Evolutionary conservation across 1,140 invertebrate species (phyloP), one percentile per base, ranked within the genome.

Genomic region (Scaptomyza pallida): DNA sequence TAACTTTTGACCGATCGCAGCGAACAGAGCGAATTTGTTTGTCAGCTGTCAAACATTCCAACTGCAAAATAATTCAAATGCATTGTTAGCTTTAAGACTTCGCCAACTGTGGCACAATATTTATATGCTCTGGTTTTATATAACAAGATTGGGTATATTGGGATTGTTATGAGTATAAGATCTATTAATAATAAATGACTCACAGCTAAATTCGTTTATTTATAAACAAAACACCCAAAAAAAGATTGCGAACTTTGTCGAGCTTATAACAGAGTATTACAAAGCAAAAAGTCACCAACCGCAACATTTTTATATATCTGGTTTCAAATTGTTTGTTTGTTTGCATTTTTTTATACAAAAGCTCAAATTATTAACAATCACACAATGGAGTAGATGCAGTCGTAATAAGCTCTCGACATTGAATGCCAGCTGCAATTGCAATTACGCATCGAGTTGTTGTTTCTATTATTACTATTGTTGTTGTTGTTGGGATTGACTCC

Each of bases 361-460:
- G 60, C 74, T 43, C 50, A 69, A 81, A 88, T 86, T 88, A 86
- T 88, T 88, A 86, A 88, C 82, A 88, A 81, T 88, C 77, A 85
- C 77, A 85, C 76, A 85, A 85, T 76, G 55, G 67, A 44, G 54
- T 35, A 40, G 15, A 33, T 41, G 57, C 63, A 43, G 30, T 50
- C 40, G 64, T 59, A 65, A 65, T 75, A 71, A 61, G 54, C 73
- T 62, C 44, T 62, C 44, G 51, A 64, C 57, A 62, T 74, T 74
- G 41, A 59, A 56, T 78, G 52, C 51, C 54, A 77, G 55, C 50
- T 77, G 67, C 65, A 63, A 62, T 70, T 48, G 60, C 48, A 64
- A 65, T 67, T 61, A 55, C 61, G 30, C 13, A 17, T 70, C 15
- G 17, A 65, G 37, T 51, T 43, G 37, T 45, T 55, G 26, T 52